Conservation (phyloP, 35 echinoderm and acorn worm genomes). For the Stichopus chloronotus region DNA sequence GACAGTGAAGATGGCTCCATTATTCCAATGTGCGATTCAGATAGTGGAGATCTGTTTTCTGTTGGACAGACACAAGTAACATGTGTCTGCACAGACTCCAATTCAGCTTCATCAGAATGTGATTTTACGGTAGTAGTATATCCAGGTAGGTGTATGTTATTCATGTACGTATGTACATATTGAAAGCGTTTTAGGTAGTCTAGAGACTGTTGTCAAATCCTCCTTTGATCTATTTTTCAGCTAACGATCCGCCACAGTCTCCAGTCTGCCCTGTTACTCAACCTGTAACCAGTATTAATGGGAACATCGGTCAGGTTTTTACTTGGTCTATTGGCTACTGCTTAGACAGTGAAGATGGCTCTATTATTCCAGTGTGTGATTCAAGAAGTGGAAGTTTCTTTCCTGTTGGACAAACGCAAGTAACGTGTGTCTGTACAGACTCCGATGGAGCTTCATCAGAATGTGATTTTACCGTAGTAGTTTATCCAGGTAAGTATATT, state of each 20-base stretch:
- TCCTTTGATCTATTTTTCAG: too few relatives aligned
- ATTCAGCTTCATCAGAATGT: not conserved
- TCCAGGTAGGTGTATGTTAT: not conserved
- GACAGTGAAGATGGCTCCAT: constrained; percentile 1
- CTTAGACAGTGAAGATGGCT: not conserved
- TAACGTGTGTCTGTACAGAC: too few relatives aligned
- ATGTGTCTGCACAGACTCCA: not conserved
- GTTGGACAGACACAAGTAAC: not conserved
- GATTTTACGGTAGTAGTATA: not conserved
- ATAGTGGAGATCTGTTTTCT: not conserved
- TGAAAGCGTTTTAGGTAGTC: too few relatives aligned
- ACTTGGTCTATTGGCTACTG: not conserved
- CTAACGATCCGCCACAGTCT: too few relatives aligned
- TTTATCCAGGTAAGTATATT: too few relatives aligned
- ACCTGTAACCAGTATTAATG: not conserved
- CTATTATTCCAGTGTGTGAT: constrained; percentile 1
- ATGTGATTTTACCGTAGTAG: not conserved
- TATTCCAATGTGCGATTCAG: not conserved
- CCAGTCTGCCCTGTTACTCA: not conserved
- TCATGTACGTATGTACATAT: too few relatives aligned
- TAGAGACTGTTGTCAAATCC: too few relatives aligned
- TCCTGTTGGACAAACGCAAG: too few relatives aligned
- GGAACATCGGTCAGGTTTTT: not conserved
- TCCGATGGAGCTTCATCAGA: not conserved
- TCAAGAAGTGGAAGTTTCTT: not conserved